Percentiles rank a stretch among this genome's conserved stretches.
These are phyloP conservation scores for Drosophila pandora DNA, from an alignment of 1,140 invertebrate species.

Conservation along the genomic window DNA sequence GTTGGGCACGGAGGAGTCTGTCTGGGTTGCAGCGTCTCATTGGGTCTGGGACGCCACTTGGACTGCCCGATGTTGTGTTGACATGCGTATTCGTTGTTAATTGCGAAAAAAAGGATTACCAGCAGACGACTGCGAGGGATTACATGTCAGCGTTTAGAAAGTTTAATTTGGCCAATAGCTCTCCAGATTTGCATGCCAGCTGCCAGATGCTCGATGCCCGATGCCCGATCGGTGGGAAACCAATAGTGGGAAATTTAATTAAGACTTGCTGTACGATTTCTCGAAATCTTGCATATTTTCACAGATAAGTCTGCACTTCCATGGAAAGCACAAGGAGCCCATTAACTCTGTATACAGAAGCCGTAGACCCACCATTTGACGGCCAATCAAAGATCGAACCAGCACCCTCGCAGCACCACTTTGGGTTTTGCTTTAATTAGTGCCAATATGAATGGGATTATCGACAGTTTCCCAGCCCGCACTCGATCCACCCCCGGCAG, in stretches of 20 bases:
- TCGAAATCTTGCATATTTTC: no score
- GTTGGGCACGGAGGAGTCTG: constrained; percentile 46
- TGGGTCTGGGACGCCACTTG: constrained; percentile 6
- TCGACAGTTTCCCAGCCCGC: constrained; percentile 15
- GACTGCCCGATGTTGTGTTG: constrained; percentile 65
- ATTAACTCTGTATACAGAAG: neutral
- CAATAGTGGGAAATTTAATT: constrained; percentile 3
- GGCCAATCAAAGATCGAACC: constrained; percentile 21
- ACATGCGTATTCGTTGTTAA: constrained; percentile 83
- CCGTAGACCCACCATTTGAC: constrained; percentile 11
- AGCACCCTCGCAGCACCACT: neutral
- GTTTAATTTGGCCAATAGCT: constrained; percentile 69
- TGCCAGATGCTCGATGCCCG: neutral
- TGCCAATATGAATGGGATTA: constrained; percentile 46
- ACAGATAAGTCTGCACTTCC: no score
- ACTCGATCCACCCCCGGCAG: constrained; percentile 19
- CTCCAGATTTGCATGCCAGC: constrained; percentile 53
- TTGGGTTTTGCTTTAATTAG: constrained; percentile 30
- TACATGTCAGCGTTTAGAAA: constrained; percentile 72
- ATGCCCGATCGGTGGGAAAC: constrained; percentile 5
- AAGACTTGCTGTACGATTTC: neutral
- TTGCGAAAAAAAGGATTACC: constrained; percentile 77
- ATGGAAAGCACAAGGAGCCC: no score
- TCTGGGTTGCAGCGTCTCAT: constrained; percentile 8
- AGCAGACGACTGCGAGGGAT: constrained; percentile 57